Base-by-base conservation (phyloP, 2,888 invertebrate species). In the Drosophila nigricruria region DNA sequence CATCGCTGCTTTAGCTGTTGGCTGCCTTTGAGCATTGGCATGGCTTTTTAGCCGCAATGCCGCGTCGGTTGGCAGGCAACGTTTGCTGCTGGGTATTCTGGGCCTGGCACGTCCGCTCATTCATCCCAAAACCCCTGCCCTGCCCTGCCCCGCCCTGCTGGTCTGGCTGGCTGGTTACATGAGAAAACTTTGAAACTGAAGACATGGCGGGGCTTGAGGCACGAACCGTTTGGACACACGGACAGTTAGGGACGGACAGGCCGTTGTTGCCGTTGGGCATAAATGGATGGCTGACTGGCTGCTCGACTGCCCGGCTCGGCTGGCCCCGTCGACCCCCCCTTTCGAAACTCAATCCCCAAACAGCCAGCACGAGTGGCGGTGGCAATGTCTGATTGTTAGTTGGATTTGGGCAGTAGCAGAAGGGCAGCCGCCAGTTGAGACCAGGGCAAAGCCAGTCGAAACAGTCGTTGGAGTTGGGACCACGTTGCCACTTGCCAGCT, bases 141-240 rank as follows among this genome's bases (percentile, higher is more conserved):
- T 30, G 16, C 38, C 43, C 36, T 49, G n/a, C 27, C 27, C 27
- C 18, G 14, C 43, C 49, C 40, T 43, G 50, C 61, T 40, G 76
- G 62, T 53, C 69, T 70, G 79, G 74, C 69, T 70, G 79, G 74
- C 82, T 74, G 88, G 88, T 81, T 86, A 88, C 85, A 82, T 87
- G 90, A 82, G 89, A 84, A 89, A 89, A 88, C 88, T 89, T 89
- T 89, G 86, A 79, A 90, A 86, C 86, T 88, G 88, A 84, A 89
- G 90, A 90, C 87, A 79, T 87, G 85, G 85, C 76, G 85, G 78
- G 73, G 64, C 76, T 76, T 69, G 79, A 75, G 77, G 70, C 73
- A 67, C 57, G 71, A 73, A 78, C 73, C 61, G 69, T 65, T 61
- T 47, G 73, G 79, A 86, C 81, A 45, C 70, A 43, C 66, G 76